Evolutionary conservation across 2,113 vertebrate species (phyloP).

Genomic region (Pachyramphus minor): DNA sequence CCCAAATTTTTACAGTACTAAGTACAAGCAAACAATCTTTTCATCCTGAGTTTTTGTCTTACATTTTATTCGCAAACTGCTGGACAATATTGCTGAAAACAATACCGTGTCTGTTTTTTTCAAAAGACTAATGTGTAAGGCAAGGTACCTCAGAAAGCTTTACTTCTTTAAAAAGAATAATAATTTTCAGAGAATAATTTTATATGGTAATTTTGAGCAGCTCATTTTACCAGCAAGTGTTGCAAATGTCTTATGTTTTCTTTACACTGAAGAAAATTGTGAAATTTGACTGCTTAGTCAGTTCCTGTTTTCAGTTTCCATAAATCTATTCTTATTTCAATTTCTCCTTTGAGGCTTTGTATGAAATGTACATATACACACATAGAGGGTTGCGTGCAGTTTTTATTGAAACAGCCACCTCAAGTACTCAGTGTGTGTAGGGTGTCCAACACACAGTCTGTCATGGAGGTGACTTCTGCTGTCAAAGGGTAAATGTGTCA

Average conservation of each 20-base stretch:
- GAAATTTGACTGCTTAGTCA: slow-evolving; percentile 48
- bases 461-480: not conserved
- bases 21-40: not conserved
- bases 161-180: not conserved
- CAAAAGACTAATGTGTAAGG: not conserved
- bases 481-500: not conserved
- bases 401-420: not conserved
- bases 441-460: not conserved
- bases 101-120: not conserved
- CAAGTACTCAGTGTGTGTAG: not conserved
- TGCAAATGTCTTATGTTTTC: not conserved
- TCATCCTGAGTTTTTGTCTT: not conserved
- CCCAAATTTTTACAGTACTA: not conserved
- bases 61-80: not conserved
- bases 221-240: not conserved
- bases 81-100: not conserved
- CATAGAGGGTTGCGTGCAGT: fast-evolving
- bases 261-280: slow-evolving; percentile 41
- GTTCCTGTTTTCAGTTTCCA: slow-evolving; percentile 66
- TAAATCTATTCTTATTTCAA: slow-evolving; percentile 52
- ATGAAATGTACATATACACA: not conserved
- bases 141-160: not conserved
- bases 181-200: not conserved
- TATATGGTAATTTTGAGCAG: not conserved
- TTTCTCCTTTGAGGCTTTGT: slow-evolving; percentile 30